Conservation (phyloP, 2,888 invertebrate genomes). For the Tetranychus truncatus region DNA sequence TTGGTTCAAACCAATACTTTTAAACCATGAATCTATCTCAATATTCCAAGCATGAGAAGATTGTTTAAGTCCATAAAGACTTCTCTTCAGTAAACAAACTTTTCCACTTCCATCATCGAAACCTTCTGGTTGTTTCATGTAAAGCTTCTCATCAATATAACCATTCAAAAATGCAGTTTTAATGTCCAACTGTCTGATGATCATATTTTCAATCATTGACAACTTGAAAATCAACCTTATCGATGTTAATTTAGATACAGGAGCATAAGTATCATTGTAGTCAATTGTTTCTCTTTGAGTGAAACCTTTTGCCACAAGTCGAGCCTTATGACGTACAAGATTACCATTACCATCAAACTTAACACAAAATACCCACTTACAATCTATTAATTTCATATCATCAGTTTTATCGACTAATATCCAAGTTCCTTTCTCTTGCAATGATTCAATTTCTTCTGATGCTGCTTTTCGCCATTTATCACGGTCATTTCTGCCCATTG, state of each 20-base stretch:
- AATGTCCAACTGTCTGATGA: constrained; percentile 18
- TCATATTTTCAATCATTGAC: background rate
- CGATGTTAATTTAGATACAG: constrained; percentile 3
- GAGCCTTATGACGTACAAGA: no score
- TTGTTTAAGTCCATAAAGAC: no score
- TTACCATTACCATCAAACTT: no score
- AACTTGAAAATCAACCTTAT: constrained; percentile 2
- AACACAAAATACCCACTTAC: no score
- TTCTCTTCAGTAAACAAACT: no score
- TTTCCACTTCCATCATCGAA: no score
- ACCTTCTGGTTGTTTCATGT: no score
- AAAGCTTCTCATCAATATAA: no score
- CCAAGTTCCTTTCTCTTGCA: constrained; percentile 25
- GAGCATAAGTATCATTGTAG: constrained; percentile 14
- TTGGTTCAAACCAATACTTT: constrained; percentile 17
- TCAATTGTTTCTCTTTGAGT: constrained; percentile 11
- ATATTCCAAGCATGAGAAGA: constrained; percentile 25
- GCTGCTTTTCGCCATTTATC: constrained; percentile 22
- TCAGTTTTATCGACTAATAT: constrained; percentile 22
- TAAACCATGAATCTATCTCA: constrained; percentile 20
- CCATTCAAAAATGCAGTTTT: constrained; percentile 21
- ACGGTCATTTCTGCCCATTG: constrained; percentile 18
- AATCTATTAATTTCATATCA: constrained; percentile 17
- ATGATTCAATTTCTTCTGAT: constrained; percentile 18
- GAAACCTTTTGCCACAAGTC: constrained; percentile 16